Base-by-base conservation (phyloP, 2,888 invertebrate genomes). In the Melanchra persicariae region DNA sequence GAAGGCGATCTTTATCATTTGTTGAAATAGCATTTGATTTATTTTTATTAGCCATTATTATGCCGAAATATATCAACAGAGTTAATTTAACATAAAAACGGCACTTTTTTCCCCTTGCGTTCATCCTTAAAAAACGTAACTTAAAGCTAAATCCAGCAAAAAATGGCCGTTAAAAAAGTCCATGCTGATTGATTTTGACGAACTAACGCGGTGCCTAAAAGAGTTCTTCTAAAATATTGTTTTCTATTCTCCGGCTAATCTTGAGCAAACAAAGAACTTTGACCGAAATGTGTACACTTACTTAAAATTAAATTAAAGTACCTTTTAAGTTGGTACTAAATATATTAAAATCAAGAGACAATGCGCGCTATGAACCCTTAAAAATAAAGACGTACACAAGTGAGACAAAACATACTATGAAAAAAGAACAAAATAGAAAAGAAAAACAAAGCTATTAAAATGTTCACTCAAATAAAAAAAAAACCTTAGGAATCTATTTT, bases 301-400 rank as follows among this genome's bases (percentile, higher is more conserved):
- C 54, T 34, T 70, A 76, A 67, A 72, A 70, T 43, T 64, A 59
- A 63, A 65, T 19, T 24, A 63, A 60, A 61, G 22, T 77, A 60
- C 34, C 43, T 17, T 24, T 52, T 2, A 19, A 22, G 19, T 17
- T 45, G 66, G 62, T 74, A 70, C 1, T 26, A 51, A 63, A 73
- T 69, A 72, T n/a, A 73, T 62, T 67, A 82, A 75, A 58, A 49
- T 61, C 61, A 79, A 84, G 63, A 82, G 93, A 93, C 93, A 93
- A 93, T 91, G 91, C 93, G 90, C 83, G 87, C 90, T 87, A 88
- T 74, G 76, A 88, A 86, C 70, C 62, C 79, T 75, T 63, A 70
- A 85, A 30, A 82, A 86, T 81, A 88, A 90, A 89, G 87, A 89
- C 76, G 87, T 87, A 90, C 89, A 90, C 89, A 85, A 19, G 12